Evolutionary conservation across 2,113 vertebrate genomes (phyloP), one percentile per base, ranked within the genome.

Genomic region (Jaculus jaculus): DNA sequence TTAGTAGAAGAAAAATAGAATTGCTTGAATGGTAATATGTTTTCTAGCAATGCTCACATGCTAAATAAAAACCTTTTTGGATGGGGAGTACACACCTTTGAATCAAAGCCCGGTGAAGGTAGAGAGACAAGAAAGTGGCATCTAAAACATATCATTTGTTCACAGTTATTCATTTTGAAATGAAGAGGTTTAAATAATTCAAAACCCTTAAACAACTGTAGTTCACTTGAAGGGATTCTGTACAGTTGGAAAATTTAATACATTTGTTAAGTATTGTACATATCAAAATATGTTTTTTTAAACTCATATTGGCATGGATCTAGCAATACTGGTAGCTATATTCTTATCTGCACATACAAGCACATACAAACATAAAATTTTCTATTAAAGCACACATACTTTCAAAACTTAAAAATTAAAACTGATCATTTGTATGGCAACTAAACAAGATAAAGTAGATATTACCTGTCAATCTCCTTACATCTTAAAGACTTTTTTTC

Each of bases 1-100:
- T 75, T 34, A 72, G 18, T 30, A 87, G 24, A 89, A 86, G 21
- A 42, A 80, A 92, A 92, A 87, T 87, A 68, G 47, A 32, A 7
- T 51, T 78, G 39, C 28, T 37, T 34, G 3, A 3, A 0, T 37
- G 3, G 23, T 39, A 21, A 24, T 21, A 3, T 66, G 73, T 58
- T 68, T 81, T 72, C 21, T 60, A 51, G 21, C 54, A 84, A 68
- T 15, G 18, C 7, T 51, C 37, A 68, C 32, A 34, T 72, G 80
- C n/a, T 87, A 84, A 78, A 77, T 81, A 73, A 83, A 34, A 54
- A 32, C 26, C 17, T 47, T 84, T 79, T 73, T 11, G 18, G 8
- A 69, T n/a, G 28, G 16, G 11, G 2, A 89, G n/a, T 3, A 86
- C 84, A 51, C 58, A 73, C 3, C 47, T 66, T 9, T 78, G 26